Evolutionary conservation across 2,113 vertebrate genomes (phyloP).

Genomic region (Porphyrio hochstetteri): DNA sequence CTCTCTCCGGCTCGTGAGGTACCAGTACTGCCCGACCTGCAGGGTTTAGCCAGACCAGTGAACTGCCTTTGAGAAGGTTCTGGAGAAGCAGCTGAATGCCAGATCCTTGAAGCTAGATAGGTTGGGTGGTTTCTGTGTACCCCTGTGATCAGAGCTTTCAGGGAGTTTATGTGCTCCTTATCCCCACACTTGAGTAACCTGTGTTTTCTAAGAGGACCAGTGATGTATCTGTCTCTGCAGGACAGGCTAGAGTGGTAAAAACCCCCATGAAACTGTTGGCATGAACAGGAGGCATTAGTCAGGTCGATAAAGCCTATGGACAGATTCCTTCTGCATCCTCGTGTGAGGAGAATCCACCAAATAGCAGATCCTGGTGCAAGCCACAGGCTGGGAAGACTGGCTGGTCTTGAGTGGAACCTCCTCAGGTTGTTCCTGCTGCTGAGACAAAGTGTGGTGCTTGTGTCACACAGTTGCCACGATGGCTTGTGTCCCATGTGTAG

Average conservation of each 20-base stretch:
- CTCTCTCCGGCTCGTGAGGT: slow-evolving; percentile 94
- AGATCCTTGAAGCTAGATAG: background rate
- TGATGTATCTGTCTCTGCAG: background rate
- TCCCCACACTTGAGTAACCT: background rate
- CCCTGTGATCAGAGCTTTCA: background rate
- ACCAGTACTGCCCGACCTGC: background rate
- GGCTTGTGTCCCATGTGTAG: background rate
- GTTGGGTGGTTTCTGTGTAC: background rate
- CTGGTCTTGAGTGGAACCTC: background rate
- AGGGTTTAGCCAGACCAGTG: background rate
- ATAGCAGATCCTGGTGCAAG: background rate
- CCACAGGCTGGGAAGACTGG: background rate
- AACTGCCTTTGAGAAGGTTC: background rate
- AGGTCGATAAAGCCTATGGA: background rate
- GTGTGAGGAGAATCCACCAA: background rate
- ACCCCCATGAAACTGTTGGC: background rate
- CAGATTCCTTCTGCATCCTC: slow-evolving; percentile 28
- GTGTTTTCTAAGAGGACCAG: background rate
- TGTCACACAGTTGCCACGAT: background rate
- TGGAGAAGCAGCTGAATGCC: background rate
- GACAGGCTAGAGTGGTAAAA: background rate
- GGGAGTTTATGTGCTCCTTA: background rate
- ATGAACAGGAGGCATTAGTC: background rate
- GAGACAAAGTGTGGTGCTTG: background rate
- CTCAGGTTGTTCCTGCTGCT: background rate